Base-by-base conservation (phyloP, 2,888 invertebrate species). In the Watsonalla cultraria region DNA sequence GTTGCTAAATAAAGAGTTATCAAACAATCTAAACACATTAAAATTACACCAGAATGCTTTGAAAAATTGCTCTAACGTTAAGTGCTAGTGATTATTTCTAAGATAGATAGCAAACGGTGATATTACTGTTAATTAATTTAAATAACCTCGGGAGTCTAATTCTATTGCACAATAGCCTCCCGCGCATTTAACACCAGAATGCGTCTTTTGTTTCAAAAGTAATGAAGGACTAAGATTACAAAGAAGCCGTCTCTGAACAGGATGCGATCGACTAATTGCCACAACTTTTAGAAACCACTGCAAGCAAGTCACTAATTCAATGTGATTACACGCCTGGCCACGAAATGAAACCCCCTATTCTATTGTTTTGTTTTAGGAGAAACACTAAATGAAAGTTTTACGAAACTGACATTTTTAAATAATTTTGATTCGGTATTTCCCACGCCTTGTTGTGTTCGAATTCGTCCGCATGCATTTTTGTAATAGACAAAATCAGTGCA, bases 101-200 rank as follows among this genome's bases (percentile, higher is more conserved):
- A 5, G 37, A 37, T 37, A 48, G 34, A 47, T 47, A 52, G 14
- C 24, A 45, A 42, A 42, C 11, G 8, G 34, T 37, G n/a, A 45
- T 59, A 65, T 60, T 60, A 67, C 74, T 69, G 70, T 63, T 74
- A 78, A 75, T 78, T 75, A 75, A 72, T 69, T 68, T 68, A 71
- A 70, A 61, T 59, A 74, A 63, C 74, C 78, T 74, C 72, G 74
- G 56, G 53, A 59, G 58, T 66, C 68, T 76, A 68, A 77, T 68
- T 72, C 68, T 59, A 60, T 77, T 78, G 62, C 66, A 64, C 66
- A 79, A 78, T 69, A 62, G 70, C 72, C 65, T 65, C 60, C 65
- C 60, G 35, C 37, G 15, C 37, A 61, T 60, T 68, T 65, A 59
- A 66, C 65, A 66, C 65, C 64, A 68, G 60, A 72, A 61, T 63